Percentiles rank a stretch among this genome's conserved stretches.
Conservation (phyloP, 2,888 invertebrate species). For the Ennomos erosarius region DNA sequence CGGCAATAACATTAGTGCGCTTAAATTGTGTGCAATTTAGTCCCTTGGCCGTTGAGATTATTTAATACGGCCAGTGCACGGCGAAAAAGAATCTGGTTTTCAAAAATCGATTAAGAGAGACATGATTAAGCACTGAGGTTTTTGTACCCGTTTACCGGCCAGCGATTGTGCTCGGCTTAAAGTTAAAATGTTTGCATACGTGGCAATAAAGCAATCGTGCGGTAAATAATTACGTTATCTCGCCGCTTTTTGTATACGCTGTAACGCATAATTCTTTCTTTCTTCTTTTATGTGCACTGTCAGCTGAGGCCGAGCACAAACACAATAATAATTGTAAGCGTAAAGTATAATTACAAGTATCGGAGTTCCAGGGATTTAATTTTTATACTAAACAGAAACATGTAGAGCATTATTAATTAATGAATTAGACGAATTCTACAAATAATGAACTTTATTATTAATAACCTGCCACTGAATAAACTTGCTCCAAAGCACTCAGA, state of each 20-base stretch:
- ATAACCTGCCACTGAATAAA: neutral
- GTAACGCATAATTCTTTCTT: constrained; percentile 50
- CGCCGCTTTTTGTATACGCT: constrained; percentile 64
- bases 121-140: constrained; percentile 73
- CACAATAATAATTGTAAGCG: constrained; percentile 29
- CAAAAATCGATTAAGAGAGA: constrained; percentile 79
- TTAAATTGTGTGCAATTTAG: constrained; percentile 69
- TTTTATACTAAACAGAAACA: neutral
- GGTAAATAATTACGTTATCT: constrained; percentile 75
- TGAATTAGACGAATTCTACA: no score
- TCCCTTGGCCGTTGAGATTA: constrained; percentile 65
- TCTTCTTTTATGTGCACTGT: constrained; percentile 47
- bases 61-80: constrained; percentile 64
- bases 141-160: constrained; percentile 55
- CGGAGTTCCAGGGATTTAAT: constrained; percentile 15
- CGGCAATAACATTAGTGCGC: constrained; percentile 49
- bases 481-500: neutral
- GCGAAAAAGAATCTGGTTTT: constrained; percentile 71
- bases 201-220: constrained; percentile 69
- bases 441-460: neutral
- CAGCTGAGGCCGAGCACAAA: constrained; percentile 29
- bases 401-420: no score
- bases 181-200: constrained; percentile 75
- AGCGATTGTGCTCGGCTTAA: constrained; percentile 54
- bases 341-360: constrained; percentile 31